Percentiles rank a stretch among this genome's conserved stretches.
phyloP scores from a whole-genome alignment of 2,888 invertebrate genomes.

The Formica aserva region DNA sequence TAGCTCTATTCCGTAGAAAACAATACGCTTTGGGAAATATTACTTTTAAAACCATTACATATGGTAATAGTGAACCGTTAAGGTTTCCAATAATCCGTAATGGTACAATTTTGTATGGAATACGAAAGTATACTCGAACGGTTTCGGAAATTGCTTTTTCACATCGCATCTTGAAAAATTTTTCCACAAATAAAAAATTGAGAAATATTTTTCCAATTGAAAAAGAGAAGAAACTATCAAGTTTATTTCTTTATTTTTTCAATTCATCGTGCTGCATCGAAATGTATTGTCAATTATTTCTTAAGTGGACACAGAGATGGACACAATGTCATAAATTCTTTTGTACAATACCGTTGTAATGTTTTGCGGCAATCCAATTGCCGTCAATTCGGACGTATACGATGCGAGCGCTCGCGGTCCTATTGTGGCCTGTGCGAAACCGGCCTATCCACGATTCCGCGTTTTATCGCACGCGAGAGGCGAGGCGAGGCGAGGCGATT shows the following conservation, averaged over 20 bases:
- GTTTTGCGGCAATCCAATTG: conserved; percentile 8
- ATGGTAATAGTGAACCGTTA: background rate
- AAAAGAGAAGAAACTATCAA: background rate
- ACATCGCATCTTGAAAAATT: background rate
- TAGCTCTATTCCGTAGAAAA: background rate
- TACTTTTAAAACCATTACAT: background rate
- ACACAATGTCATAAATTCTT: background rate
- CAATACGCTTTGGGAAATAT: background rate
- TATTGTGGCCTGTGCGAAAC: conserved; percentile 22
- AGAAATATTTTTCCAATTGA: background rate
- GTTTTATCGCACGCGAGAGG: conserved; percentile 39
- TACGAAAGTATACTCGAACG: background rate
- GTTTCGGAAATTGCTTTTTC: background rate
- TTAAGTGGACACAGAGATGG: background rate
- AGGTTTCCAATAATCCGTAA: background rate
- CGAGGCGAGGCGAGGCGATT: background rate
- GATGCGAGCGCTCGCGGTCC: background rate
- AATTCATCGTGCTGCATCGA: background rate
- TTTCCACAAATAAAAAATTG: background rate
- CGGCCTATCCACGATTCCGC: conserved; percentile 25
- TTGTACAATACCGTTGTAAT: background rate
- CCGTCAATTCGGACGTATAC: background rate
- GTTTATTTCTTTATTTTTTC: background rate
- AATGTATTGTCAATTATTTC: background rate
- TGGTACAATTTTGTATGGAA: background rate